A percentile compares a stretch with the other conserved stretches of the same genome.
These are phyloP conservation scores for Lomographa bimaculata DNA, from an alignment of 2,888 invertebrate genomes.

Conservation along the genomic window DNA sequence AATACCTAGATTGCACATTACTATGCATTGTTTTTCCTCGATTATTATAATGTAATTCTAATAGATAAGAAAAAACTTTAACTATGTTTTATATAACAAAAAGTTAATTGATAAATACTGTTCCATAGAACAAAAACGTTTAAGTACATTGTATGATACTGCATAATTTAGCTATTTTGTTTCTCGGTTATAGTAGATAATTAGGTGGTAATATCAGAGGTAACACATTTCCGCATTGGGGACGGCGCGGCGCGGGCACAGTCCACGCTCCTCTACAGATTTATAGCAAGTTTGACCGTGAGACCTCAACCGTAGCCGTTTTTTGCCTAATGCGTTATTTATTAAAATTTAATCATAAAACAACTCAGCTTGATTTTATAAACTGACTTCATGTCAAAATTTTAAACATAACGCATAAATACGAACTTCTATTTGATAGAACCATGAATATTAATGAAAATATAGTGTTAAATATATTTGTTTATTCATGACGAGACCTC, in stretches of 20 bases:
- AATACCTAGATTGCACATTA: too few species aligned
- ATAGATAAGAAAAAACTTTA: slow-evolving; percentile 7
- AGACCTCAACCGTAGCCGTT: slow-evolving; percentile 74
- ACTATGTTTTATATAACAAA: slow-evolving; percentile 8
- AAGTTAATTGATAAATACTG: slow-evolving; percentile 24
- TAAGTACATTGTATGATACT: slow-evolving; percentile 39
- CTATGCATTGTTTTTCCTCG: too few species aligned
- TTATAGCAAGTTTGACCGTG: slow-evolving; percentile 80
- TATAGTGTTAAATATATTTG: slow-evolving; percentile 46
- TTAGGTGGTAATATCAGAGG: slow-evolving; percentile 55
- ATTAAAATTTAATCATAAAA: slow-evolving; percentile 78
- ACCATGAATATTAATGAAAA: slow-evolving; percentile 61
- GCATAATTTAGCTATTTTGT: slow-evolving; percentile 50
- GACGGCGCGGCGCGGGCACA: slow-evolving; percentile 28
- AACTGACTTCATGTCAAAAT: slow-evolving; percentile 60
- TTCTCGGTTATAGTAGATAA: slow-evolving; percentile 54
- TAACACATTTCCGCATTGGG: slow-evolving; percentile 56
- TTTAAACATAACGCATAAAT: slow-evolving; percentile 60
- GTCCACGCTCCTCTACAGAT: slow-evolving; percentile 65
- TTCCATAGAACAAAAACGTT: slow-evolving; percentile 17
- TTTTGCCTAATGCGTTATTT: slow-evolving; percentile 79
- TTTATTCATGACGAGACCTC: slow-evolving; percentile 56
- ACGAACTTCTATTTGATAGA: slow-evolving; percentile 49
- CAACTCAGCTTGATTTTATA: slow-evolving; percentile 62
- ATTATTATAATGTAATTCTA: too few species aligned